Percentiles rank a stretch among this genome's conserved stretches.
Evolutionary conservation across 2,113 vertebrate species (phyloP).

Genomic region (Albula glossodonta): DNA sequence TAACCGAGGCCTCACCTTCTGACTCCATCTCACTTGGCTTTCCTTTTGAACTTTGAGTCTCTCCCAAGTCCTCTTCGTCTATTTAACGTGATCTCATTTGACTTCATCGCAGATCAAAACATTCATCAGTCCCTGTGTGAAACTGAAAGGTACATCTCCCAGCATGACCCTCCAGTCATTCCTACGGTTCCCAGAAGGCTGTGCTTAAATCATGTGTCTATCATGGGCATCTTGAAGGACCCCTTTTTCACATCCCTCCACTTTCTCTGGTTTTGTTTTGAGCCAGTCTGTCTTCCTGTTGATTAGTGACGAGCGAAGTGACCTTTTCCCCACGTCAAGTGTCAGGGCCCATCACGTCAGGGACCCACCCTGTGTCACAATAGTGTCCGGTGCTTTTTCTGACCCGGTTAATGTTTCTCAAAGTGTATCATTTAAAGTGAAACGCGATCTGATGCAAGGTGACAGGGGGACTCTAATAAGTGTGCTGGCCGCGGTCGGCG

Average conservation of each 20-base stretch:
- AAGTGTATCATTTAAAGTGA: slow-evolving; percentile 43
- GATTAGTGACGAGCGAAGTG: slow-evolving; percentile 24
- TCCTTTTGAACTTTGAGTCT: neutral
- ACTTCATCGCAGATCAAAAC: slow-evolving; percentile 39
- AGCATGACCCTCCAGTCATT: slow-evolving; percentile 12
- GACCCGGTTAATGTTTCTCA: slow-evolving; percentile 54
- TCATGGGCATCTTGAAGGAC: slow-evolving; percentile 48
- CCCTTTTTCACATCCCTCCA: slow-evolving; percentile 23
- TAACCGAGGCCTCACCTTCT: neutral
- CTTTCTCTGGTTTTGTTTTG: slow-evolving; percentile 49
- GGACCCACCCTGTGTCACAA: slow-evolving; percentile 32
- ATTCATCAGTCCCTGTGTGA: slow-evolving; percentile 20
- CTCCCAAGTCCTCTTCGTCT: neutral
- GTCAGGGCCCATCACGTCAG: slow-evolving; percentile 50
- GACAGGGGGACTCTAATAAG: slow-evolving; percentile 45
- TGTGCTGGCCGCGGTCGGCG: slow-evolving; percentile 14
- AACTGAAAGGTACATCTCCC: slow-evolving; percentile 35
- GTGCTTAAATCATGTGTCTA: slow-evolving; percentile 51
- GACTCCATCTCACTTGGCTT: slow-evolving; percentile 21
- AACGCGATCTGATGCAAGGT: slow-evolving; percentile 55
- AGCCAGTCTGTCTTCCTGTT: slow-evolving; percentile 45
- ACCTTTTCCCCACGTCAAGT: slow-evolving; percentile 59
- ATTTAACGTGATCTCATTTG: slow-evolving; percentile 32
- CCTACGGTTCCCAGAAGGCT: slow-evolving; percentile 37
- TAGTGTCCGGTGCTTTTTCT: slow-evolving; percentile 31